Conservation (phyloP, 2,113 vertebrate genomes). For the Lamprotornis superbus region DNA sequence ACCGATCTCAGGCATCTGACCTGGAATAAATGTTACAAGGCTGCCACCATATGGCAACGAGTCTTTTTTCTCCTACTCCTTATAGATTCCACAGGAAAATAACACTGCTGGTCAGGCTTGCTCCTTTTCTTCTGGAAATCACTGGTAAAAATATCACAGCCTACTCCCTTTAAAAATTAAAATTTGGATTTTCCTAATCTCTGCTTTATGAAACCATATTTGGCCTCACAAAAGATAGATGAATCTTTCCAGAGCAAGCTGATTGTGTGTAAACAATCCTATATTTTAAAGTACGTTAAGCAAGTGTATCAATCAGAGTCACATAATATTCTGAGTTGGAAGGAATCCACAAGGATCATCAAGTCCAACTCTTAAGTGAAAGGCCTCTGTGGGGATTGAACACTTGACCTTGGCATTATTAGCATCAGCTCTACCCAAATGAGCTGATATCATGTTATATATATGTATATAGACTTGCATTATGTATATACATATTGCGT, state of each 20-base stretch:
- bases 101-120: neutral
- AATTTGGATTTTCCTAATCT: neutral
- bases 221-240: neutral
- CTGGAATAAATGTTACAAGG: slow-evolving; percentile 30
- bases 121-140: neutral
- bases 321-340: neutral
- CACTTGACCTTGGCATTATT: neutral
- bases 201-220: neutral
- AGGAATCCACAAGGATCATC: neutral
- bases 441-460: neutral
- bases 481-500: neutral
- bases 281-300: neutral
- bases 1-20: neutral
- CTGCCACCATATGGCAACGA: slow-evolving; percentile 48
- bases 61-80: neutral
- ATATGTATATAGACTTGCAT: neutral
- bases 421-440: neutral
- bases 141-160: neutral
- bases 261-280: neutral
- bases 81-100: neutral
- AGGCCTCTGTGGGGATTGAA: neutral
- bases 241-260: neutral
- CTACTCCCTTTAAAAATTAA: neutral
- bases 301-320: neutral
- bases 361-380: neutral